Base-by-base conservation (phyloP, 2,113 vertebrate genomes). In the Fregata magnificens region DNA sequence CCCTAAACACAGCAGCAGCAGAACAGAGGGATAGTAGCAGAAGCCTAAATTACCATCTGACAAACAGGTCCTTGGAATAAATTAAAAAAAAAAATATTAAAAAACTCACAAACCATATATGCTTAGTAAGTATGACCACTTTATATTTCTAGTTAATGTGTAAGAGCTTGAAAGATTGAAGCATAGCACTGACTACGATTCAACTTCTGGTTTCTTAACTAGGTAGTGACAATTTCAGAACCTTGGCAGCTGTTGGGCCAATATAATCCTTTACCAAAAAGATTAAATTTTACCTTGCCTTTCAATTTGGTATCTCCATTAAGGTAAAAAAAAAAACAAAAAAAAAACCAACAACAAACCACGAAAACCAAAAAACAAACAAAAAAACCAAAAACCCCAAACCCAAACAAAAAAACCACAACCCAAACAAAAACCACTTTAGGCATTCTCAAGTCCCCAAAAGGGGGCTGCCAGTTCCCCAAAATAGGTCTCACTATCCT, bases 31-130 rank as follows among this genome's bases (percentile, higher is more conserved):
- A 59, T 0, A 53, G 67, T 5, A 91, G 82, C 5, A 87, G 34
- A 94, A 93, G 42, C 45, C 80, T 66, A 53, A 95, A 73, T 77
- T 77, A 82, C 74, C 56, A 90, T 62, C 61, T 49, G 49, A 95
- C 81, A 96, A 96, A 95, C 47, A 91, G 49, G 49, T 77, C 63
- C 70, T 38, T 44, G 73, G 91, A 96, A 89, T 84, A 95, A 89
- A 49, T 86, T 87, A 6, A 3, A 45, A 78, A 63, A 63, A 80
- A 62, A 29, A 72, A 21, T 34, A 31, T 31, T n/a, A 13, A 67
- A 28, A 67, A 47, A 13, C 74, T 67, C 73, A 76, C 44, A 79
- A 87, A 62, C 13, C 26, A 65, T 47, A 76, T 32, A 86, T 50
- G 83, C 69, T 95, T 95, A 88, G 36, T 86, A 90, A 88, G 77